Evolutionary conservation across 1,140 invertebrate genomes (phyloP), one percentile per base, ranked within the genome.

Genomic region (Cheumatopsyche charites): DNA sequence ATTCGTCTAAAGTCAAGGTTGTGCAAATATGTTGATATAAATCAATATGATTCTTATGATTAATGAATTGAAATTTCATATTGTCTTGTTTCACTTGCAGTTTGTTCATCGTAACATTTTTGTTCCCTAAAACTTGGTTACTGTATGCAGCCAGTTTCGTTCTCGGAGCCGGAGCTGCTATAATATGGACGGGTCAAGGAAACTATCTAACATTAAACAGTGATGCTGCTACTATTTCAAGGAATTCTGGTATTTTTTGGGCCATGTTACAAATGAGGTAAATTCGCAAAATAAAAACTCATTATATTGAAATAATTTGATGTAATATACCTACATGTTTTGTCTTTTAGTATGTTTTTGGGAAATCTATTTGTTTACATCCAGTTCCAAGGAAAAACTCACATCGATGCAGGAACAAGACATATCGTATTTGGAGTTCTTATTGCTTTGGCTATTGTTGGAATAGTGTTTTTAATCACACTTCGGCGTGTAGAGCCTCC

Each of bases 221-320:
- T 68, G 89, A 92, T 76, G 81, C 88, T 0, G 87, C 89, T 0
- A 98, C 94, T 0, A 96, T 98, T 78, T 91, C 93, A 1, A 88
- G 95, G 76, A 98, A 98, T 82, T 95, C 94, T 19, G 95, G 96
- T 21, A 85, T 98, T 17, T 98, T 98, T 80, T 98, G 96, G 96
- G 96, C 96, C 0, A 89, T 98, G 79, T 86, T 98, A 43, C 96
- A 98, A 80, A 90, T 88, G 77, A 95, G 91, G 92, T 93, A 82
- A 79, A 73, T 79, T 68, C 55, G 3, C 2, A 15, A 45, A 65
- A 23, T 25, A 67, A 52, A 52, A 19, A 52, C 2, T 5, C 5
- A 52, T 19, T 52, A 19, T 52, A 4, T 52, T 5, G 49, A 3
- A 52, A 19, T 52, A 52, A 52, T 52, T 17, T 42, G 17, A 19